phyloP scores from a whole-genome alignment of 1,140 invertebrate species.

The Zaprionus ornatus region DNA sequence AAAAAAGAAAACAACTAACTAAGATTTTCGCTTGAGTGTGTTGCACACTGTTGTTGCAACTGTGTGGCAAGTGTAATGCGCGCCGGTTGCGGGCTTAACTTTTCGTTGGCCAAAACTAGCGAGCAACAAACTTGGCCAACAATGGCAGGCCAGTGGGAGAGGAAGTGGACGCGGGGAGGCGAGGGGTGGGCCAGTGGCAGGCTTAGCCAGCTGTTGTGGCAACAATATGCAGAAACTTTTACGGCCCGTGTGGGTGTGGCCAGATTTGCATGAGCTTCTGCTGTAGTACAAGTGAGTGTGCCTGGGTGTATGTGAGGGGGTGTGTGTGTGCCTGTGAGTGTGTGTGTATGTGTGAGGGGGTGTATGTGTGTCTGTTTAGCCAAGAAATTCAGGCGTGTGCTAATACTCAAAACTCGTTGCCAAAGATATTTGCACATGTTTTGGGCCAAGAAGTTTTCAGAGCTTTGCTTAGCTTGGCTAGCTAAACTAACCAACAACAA shows the following conservation, averaged over 20 bases:
- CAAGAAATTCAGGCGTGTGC: constrained; percentile 75
- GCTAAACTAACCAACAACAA: constrained; percentile 45
- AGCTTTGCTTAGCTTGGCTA: constrained; percentile 35
- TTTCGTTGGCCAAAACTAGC: constrained; percentile 18
- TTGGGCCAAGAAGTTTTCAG: constrained; percentile 62
- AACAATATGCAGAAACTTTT: constrained; percentile 54
- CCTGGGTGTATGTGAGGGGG: neutral
- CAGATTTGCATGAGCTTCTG: constrained; percentile 47
- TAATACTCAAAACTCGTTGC: constrained; percentile 68
- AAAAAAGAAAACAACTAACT: neutral
- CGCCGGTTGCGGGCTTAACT: constrained; percentile 17
- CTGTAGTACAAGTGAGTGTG: constrained; percentile 1
- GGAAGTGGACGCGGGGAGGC: too few species aligned
- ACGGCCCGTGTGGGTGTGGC: constrained; percentile 33
- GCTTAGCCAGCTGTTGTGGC: constrained; percentile 46
- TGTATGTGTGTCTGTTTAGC: constrained; percentile 36
- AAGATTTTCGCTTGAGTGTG: constrained; percentile 11
- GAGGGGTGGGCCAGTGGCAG: neutral
- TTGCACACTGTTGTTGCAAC: constrained; percentile 9
- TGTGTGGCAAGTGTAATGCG: constrained; percentile 45
- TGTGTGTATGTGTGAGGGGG: constrained; percentile 7
- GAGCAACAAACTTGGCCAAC: constrained; percentile 35
- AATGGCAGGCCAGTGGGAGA: neutral
- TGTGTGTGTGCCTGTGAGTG: constrained; percentile 10
- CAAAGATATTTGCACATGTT: constrained; percentile 77